Evolutionary conservation across 2,113 vertebrate species (phyloP), one percentile per base, ranked within the genome.

Genomic region (Corythaixoides concolor): DNA sequence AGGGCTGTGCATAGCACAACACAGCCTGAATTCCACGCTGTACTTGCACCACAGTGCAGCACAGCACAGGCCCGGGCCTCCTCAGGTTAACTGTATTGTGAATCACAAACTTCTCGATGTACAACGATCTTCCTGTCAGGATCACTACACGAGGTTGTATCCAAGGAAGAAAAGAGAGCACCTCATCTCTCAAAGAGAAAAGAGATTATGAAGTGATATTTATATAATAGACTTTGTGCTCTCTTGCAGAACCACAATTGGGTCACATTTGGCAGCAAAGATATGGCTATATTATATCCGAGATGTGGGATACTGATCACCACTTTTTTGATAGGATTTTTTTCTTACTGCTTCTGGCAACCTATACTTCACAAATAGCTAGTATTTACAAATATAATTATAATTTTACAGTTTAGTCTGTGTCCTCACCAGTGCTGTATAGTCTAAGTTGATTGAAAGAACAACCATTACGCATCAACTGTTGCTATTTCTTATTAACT

Each of bases 201-300:
- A 39, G 37, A 63, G 59, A 41, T 39, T 33, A 26, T 41, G 6
- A 63, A 52, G 47, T 15, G 30, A 33, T 39, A 6, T 41, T 35
- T 26, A 62, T 62, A 39, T 28, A 52, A 39, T 15, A 56, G 35
- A 55, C 39, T 85, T 16, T 88, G 33, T 94, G 32, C 33, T 89
- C 90, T 73, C 94, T 96, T 84, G 62, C 96, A 98, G 98, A 84
- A 97, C 98, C 2, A 95, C 95, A 3, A 93, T 98, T 85, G 97
- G 98, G 20, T 59, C 93, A 22, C 85, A 86, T 93, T 95, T 98
- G 91, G 95, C 97, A 47, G 85, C 95, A 18, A 69, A 98, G 97
- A 98, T 98, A 97, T 52, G 17, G 17, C n/a, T 47, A 37, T 49
- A 22, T 33, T 39, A 45, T 30, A 27, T 80, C 45, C 43, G 26